phyloP scores from a whole-genome alignment of 2,888 invertebrate species.

The Drosophila subquinaria region DNA sequence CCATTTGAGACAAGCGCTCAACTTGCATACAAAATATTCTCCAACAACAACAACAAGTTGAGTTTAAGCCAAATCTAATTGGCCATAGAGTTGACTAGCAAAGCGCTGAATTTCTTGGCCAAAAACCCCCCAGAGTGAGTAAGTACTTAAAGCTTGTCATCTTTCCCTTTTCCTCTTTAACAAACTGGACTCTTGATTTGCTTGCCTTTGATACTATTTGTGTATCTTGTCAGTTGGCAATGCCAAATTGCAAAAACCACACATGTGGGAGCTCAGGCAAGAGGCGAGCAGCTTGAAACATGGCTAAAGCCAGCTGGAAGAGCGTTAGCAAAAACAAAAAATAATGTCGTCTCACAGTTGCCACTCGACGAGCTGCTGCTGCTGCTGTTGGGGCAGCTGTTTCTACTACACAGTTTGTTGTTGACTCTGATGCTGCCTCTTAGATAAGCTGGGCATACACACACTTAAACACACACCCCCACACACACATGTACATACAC shows the following conservation, averaged over 20 bases:
- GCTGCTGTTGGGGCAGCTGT: conserved; percentile 39
- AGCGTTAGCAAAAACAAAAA: background rate
- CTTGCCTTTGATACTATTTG: conserved; percentile 24
- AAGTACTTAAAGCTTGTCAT: background rate
- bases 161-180: background rate
- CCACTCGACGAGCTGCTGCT: conserved; percentile 36
- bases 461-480: conserved; percentile 27
- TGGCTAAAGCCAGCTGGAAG: conserved; percentile 7
- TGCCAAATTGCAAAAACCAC: conserved; percentile 45
- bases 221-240: conserved; percentile 46
- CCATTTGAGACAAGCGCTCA: conserved; percentile 33
- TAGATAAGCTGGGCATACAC: conserved; percentile 68
- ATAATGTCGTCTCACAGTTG: conserved; percentile 43
- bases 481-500: conserved; percentile 6
- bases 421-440: conserved; percentile 63
- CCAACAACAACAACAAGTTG: conserved; percentile 24
- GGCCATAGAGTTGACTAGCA: conserved; percentile 21
- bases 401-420: conserved; percentile 22
- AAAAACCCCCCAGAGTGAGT: background rate
- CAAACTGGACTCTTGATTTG: conserved; percentile 16
- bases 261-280: conserved; percentile 3
- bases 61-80: conserved; percentile 37
- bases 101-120: conserved; percentile 9
- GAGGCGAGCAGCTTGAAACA: background rate
- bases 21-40: conserved; percentile 51